Base-by-base conservation (phyloP, 2,113 vertebrate species). In the Channa maculata region DNA sequence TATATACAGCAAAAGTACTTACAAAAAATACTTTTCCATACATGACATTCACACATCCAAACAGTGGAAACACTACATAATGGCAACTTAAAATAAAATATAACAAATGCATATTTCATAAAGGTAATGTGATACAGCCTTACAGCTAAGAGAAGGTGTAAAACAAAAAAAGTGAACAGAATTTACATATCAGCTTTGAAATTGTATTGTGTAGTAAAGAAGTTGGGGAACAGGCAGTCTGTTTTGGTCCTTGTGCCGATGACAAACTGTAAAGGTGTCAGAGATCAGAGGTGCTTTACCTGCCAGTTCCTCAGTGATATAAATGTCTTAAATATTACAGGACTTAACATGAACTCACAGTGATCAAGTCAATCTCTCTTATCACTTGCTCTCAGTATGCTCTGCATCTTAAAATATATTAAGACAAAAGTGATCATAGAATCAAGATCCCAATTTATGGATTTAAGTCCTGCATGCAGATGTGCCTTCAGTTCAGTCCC, bases 211-310 rank as follows among this genome's bases (percentile, higher is more conserved):
- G 65, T 41, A 75, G 71, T 57, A 15, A 77, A 73, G 78, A 38
- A 54, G 74, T 38, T 77, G 67, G 70, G 63, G 9, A 66, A 68
- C 52, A 75, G 15, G 10, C 13, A 50, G 53, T 83, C 58, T 45
- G 53, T 76, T 84, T 82, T 78, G 79, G 80, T 87, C 80, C 48
- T 66, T 61, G 69, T 86, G 62, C 72, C 77, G 71, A 71, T 60
- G 44, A 79, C 41, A 82, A 69, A 71, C 55, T 76, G 64, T 24
- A 38, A 59, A 70, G n/a, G 38, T 39, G 45, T 82, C 41, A 69
- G 61, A 71, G 34, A 6, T 75, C 48, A 45, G 60, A 71, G 41
- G 24, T 52, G 33, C 54, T 70, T 81, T 46, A 73, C 73, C 62
- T 60, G 69, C 81, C 76, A 53, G 77, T 51, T 67, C 74, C 49